Evolutionary conservation across 2,888 invertebrate genomes (phyloP), one percentile per base, ranked within the genome.

Genomic region (Lochmaea crataegi): DNA sequence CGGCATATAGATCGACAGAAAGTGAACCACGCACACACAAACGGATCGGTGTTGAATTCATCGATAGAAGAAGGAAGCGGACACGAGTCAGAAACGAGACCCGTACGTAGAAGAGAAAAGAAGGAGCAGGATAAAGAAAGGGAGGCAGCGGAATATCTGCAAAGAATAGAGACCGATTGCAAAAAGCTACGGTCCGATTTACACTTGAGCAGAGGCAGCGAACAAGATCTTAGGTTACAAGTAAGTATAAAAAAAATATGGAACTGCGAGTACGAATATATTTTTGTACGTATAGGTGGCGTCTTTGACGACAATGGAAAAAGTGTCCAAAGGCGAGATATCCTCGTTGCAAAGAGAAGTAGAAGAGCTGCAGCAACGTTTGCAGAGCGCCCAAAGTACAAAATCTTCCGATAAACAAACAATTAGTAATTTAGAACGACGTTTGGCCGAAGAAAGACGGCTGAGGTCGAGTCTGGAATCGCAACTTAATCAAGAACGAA

Each of bases 381-480:
- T 96, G 84, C 93, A 95, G 84, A 92, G 93, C 83, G 87, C 94
- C 78, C 90, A 90, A 72, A 91, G 91, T 77, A 91, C 92, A 78
- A 91, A 94, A 67, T 93, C 94, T 84, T 88, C 92, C 79, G 97
- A 96, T 85, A 93, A 94, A 87, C 93, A 94, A 82, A 91, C 92
- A 79, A 89, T 96, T 79, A 89, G 91, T 83, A 90, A 86, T 79
- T 90, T 93, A 82, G 98, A 97, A 88, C 91, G 95, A 80, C 92
- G 94, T 77, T 89, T 98, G 76, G 91, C 91, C 60, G 98, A 97
- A 77, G 97, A 98, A 87, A 89, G 95, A 65, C 93, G 96, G 80
- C 90, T 92, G 81, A 91, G 95, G 80, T 89, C 91, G 67, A 90
- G 91, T 38, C 87, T 92, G 45, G 96, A 96, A 84, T 90, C 92